Base-by-base conservation (phyloP, 2,888 invertebrate species). In the Trachelus iudaicus region DNA sequence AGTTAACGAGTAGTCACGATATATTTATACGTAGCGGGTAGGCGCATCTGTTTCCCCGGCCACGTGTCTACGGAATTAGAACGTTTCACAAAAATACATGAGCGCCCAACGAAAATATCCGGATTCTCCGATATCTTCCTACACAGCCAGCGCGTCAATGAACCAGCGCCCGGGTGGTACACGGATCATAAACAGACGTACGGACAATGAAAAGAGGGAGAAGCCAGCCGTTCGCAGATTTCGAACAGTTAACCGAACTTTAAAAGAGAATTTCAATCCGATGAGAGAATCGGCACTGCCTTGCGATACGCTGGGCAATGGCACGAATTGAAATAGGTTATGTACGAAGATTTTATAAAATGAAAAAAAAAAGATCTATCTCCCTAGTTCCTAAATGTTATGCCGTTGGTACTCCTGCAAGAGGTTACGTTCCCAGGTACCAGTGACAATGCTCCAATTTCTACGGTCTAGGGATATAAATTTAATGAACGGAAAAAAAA, bases 51-150 rank as follows among this genome's bases (percentile, higher is more conserved):
- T 89, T 88, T 86, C 84, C 84, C 87, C 83, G 85, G 84, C 84
- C 88, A 87, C 89, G 89, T 87, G 88, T 87, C 85, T 86, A 86
- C 86, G 83, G 79, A 88, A 88, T 88, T 89, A 89, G 87, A 88
- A 87, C 85, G 82, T 83, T 84, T 84, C 80, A 83, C 81, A 82
- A 82, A 83, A 83, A 84, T 82, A 81, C 77, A 75, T 76, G 77
- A 68, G 75, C 37, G 34, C 40, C 69, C 13, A 71, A 71, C 71
- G 71, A 71, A 71, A 71, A 71, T 71, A 71, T 73, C 30, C 56
- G 56, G 75, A 75, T 75, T 75, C 75, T 12, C 34, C 76, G 56
- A 73, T 77, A 77, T 77, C 76, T 34, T 68, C 30, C 69, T 9
- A 56, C 23, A 56, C 2, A 9, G 23, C 56, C 56, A 56, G 9